phyloP scores from a whole-genome alignment of 2,113 vertebrate genomes.

The Tachycineta bicolor region DNA sequence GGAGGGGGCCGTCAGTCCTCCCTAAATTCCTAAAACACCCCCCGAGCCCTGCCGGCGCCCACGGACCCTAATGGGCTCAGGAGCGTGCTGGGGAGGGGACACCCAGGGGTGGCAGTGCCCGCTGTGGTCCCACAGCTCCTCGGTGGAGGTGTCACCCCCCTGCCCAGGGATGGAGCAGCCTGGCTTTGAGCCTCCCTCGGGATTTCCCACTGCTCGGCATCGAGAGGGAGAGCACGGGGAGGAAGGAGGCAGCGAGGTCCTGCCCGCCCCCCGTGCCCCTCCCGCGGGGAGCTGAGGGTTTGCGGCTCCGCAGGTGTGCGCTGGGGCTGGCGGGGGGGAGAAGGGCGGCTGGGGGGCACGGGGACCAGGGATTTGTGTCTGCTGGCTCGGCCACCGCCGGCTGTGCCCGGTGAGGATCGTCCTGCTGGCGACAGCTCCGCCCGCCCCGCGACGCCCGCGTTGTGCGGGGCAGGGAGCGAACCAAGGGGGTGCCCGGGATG shows the following conservation, averaged over 20 bases:
- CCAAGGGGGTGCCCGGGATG: neutral
- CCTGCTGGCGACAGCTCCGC: fast-evolving
- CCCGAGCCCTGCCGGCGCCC: neutral
- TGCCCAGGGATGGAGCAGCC: neutral
- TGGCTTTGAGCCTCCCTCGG: neutral
- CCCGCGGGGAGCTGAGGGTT: neutral
- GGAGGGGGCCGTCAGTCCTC: fast-evolving
- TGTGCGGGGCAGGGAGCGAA: fast-evolving
- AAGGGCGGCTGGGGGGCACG: neutral
- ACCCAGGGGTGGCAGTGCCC: neutral
- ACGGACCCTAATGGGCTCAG: fast-evolving
- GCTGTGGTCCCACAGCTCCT: fast-evolving
- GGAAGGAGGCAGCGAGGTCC: neutral
- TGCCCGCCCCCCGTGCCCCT: fast-evolving
- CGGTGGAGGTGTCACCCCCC: neutral
- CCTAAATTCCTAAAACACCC: neutral
- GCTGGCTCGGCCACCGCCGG: neutral
- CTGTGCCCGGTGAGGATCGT: neutral
- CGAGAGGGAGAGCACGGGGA: fast-evolving
- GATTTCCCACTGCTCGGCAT: fast-evolving
- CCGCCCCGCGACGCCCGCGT: fast-evolving
- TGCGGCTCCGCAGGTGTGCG: neutral
- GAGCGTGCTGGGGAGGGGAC: no score
- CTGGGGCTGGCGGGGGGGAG: neutral
- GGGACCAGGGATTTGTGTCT: fast-evolving